Base-by-base conservation (phyloP, 1,140 invertebrate species). In the Zaprionus nigranus region DNA sequence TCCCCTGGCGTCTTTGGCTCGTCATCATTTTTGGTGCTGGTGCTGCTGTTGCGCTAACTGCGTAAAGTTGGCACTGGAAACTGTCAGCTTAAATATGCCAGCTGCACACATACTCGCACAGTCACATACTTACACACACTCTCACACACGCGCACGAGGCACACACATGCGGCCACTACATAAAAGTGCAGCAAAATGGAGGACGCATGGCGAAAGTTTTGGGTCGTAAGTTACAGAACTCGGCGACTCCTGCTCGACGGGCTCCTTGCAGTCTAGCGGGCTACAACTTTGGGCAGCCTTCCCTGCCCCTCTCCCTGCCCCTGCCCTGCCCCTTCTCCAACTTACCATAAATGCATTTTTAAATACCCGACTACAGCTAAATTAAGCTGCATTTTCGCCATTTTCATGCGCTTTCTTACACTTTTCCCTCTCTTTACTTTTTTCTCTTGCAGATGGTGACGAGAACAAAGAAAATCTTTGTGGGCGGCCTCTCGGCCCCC, bases 381-480 rank as follows among this genome's bases (percentile, higher is more conserved):
- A 77, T 77, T 77, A 77, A 77, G 57, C 68, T 58, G 65, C 67
- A 74, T 78, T 75, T 80, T 53, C 71, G 73, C 79, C 72, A 72
- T 82, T 85, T 67, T 57, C 65, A 28, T 54, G 61, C 69, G 28
- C 43, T 30, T 85, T 68, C 74, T 53, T 61, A 67, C 66, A 75
- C 75, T 68, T 75, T 30, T 53, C 43, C 43, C 38, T 51, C 38
- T 28, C 46, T 17, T 36, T 43, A 15, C 34, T n/a, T 56, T 40
- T 24, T 9, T 57, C 15, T 38, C 22, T 92, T 97, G 34, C 96
- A 99, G 98, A 99, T 99, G 98, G 98, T 99, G 93, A 99, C 99
- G 94, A 97, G 98, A 95, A 99, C 99, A 94, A 99, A 99, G 96
- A 99, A 99, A 95, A 99, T 99, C 95, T 99, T 99, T 95, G 99